Base-by-base conservation (phyloP, 2,113 vertebrate species). In the Triplophysa tibetana region DNA sequence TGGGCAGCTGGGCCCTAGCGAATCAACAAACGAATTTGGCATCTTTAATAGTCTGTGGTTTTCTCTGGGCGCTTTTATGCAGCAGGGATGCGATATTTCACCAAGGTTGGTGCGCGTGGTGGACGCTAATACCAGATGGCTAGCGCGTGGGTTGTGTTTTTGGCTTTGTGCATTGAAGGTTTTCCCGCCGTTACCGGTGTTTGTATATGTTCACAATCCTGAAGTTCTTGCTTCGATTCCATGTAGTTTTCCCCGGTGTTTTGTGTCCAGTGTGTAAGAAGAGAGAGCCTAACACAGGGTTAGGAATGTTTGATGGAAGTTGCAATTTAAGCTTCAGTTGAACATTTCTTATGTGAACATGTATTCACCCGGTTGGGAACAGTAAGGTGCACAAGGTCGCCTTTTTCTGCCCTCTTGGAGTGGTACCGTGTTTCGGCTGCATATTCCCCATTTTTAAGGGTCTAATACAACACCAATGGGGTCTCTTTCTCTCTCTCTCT, bases 11-110 rank as follows among this genome's bases (percentile, higher is more conserved):
- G 96, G 96, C 89, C 97, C 94, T 89, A 98, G 95, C 78, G 96
- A 98, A 90, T 97, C 96, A 89, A 96, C 93, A 89, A 99, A 98
- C 90, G 97, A 99, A 93, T 98, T 99, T 95, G 96, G 97, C 91
- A 99, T 99, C 92, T 98, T 99, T 95, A 99, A 98, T 95, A 97
- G 96, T 92, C 96, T 98, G 79, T 98, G 96, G 96, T 96, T 96
- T 92, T 96, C 95, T 86, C 89, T 96, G 91, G 95, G 95, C 85
- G 95, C 95, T 89, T 96, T 96, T 92, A 96, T 96, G 95, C 92
- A 94, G 85, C 95, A 96, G 91, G 95, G 95, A 89, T 96, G 95
- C 90, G 95, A 96, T 93, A 96, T 96, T 93, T 96, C 95, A 84
- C 95, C 95, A 92, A 96, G 95, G 95, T 96, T 93, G 85, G 96